Conservation (phyloP, 2,113 vertebrate species). For the Anseranas semipalmata region DNA sequence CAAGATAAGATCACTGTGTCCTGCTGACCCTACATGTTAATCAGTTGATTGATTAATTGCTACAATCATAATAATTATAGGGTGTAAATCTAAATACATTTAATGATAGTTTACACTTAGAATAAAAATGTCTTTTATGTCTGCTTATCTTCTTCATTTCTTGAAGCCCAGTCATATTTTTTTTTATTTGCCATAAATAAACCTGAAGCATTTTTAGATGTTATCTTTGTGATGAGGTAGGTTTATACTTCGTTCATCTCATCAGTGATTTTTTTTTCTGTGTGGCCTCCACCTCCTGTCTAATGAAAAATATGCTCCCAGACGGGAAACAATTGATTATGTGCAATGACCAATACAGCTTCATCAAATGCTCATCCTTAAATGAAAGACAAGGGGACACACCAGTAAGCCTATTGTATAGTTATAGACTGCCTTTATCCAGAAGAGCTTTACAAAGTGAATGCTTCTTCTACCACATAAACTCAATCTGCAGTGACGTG, state of each 20-base stretch:
- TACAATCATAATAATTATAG: slow-evolving; percentile 85
- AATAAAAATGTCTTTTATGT: slow-evolving; percentile 76
- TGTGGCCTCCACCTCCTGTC: slow-evolving; percentile 31
- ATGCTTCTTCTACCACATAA: background rate
- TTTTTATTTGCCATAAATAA: slow-evolving; percentile 61
- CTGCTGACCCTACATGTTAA: slow-evolving; percentile 79
- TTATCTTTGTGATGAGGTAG: slow-evolving; percentile 55
- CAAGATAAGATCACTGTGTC: slow-evolving; percentile 77
- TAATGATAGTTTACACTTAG: slow-evolving; percentile 78
- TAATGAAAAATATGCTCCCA: slow-evolving; percentile 57
- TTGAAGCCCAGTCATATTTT: slow-evolving; percentile 65
- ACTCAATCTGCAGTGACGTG: background rate
- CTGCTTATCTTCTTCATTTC: slow-evolving; percentile 74
- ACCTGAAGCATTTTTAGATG: slow-evolving; percentile 28
- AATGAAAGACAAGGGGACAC: slow-evolving; percentile 23
- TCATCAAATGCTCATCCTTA: slow-evolving; percentile 54
- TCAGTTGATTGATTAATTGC: slow-evolving; percentile 85
- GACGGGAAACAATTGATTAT: slow-evolving; percentile 57
- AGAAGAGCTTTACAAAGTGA: background rate
- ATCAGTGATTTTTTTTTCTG: slow-evolving; percentile 26
- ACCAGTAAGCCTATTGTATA: background rate
- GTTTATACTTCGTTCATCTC: slow-evolving; percentile 38
- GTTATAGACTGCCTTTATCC: background rate
- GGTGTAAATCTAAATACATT: slow-evolving; percentile 77
- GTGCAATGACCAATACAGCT: slow-evolving; percentile 14